Base-by-base conservation (phyloP, 1,140 invertebrate species). In the Telenomus remus region DNA sequence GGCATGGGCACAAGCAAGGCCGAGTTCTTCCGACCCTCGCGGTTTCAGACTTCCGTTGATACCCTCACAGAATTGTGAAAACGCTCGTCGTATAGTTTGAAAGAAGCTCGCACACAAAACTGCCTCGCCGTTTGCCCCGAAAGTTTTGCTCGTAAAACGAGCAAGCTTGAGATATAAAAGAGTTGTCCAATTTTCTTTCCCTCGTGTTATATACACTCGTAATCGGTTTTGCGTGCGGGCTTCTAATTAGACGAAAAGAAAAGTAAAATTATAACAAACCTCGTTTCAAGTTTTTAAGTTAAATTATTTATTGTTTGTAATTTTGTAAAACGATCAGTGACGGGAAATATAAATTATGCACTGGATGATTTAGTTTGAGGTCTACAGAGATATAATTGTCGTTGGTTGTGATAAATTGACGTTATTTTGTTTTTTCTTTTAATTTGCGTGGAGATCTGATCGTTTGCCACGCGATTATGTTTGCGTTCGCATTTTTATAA, bases 21-120 rank as follows among this genome's bases (percentile, higher is more conserved):
- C 1, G 66, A 63, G 2, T 74, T 57, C 46, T 65, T 64, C 34
- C 53, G 43, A 61, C 53, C 78, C 13, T 79, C 76, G 42, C 77
- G 84, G 48, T 79, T 88, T 46, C 84, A 85, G 5, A 85, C 87
- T 9, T 90, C 89, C 2, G 82, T 89, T 7, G 89, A 90, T 63
- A 89, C 89, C 9, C 82, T 90, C 12, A 89, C 87, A 15, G 89
- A 90, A 76, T 79, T 89, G 48, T 89, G n/a, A 89, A n/a, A 81
- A 73, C 76, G 57, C 60, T 49, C 79, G 53, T 33, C 7, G 14
- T 43, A 27, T 27, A 27, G 11, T 4, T 34, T 12, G n/a, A 60
- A 50, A 74, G 56, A 70, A 57, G 55, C 48, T 70, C 55, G 61
- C 61, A 34, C 51, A 35, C 50, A 72, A 72, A 77, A 77, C 10